Base-by-base conservation (phyloP, 2,888 invertebrate species). In the Palloptera scutellata region DNA sequence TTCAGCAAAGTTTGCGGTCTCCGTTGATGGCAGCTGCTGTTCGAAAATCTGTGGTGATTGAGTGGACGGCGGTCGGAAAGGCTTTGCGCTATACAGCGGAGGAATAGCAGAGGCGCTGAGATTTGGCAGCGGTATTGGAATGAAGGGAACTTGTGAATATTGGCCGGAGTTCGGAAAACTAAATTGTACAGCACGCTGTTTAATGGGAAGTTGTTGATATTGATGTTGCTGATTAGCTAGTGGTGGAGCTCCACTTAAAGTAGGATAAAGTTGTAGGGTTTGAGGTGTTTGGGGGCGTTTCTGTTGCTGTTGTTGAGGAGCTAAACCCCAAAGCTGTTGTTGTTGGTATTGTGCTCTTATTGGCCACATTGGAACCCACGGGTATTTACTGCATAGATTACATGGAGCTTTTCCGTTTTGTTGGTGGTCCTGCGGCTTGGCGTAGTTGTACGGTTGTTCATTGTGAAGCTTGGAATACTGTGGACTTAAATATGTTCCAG, bases 331-430 rank as follows among this genome's bases (percentile, higher is more conserved):
- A 9, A 51, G 19, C 9, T 66, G 67, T 15, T 73, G 73, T 15
- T 70, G 73, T 1, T 69, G 72, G 66, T 74, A 76, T 53, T 78
- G 79, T 13, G 77, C 58, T 42, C 73, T 72, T 0, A 77, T 79
- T 11, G 80, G 79, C 73, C 84, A 75, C 83, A 94, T 89, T 48
- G 94, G 94, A 75, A 92, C 88, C 94, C 94, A 94, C 68, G 94
- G 94, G 77, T 90, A 89, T 81, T 89, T 88, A 81, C 94, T 93
- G 79, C 94, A 94, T 64, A 91, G 89, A 78, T 91, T 91, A 78
- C 94, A 94, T 71, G 88, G 87, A 77, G 88, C 88, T 71, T 88
- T 87, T 65, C 85, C 84, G 64, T 76, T 61, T 61, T 77, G 77
- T 11, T 70, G 69, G 9, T 54, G 42, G 3, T 48, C 63, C 19